Evolutionary conservation across 92 coral and sea anemone species (phyloP).

Genomic region (Zoanthus gigantus): DNA sequence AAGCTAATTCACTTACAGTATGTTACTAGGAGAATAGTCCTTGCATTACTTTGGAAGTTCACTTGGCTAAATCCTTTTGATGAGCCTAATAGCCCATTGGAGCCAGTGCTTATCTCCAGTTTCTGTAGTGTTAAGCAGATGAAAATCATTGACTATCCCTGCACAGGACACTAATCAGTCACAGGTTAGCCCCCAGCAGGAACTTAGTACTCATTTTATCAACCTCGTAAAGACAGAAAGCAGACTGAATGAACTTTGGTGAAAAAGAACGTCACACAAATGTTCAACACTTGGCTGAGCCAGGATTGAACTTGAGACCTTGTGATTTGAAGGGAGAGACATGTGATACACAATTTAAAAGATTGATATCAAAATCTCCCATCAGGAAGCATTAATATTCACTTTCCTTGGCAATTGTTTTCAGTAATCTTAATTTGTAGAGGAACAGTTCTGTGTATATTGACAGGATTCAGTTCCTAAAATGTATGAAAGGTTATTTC

Average conservation of each 20-base stretch:
- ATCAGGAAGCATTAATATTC: constrained; percentile 18
- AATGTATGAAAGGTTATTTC: constrained; percentile 29
- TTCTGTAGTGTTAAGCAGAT: too few relatives aligned
- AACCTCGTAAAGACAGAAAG: not conserved
- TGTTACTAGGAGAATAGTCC: constrained; percentile 14
- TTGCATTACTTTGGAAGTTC: constrained; percentile 16
- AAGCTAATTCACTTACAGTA: not conserved
- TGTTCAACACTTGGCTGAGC: not conserved
- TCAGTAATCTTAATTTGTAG: constrained; percentile 17
- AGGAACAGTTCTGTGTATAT: constrained; percentile 16
- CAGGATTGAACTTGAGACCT: too few relatives aligned
- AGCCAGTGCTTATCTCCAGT: too few relatives aligned
- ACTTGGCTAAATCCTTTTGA: constrained; percentile 18
- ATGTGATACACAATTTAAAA: not conserved
- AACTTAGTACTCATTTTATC: too few relatives aligned
- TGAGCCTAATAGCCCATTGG: not conserved
- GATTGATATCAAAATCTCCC: not conserved
- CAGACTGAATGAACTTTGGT: not conserved
- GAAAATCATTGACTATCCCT: too few relatives aligned
- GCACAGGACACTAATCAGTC: too few relatives aligned
- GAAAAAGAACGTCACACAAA: not conserved
- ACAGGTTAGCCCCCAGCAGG: too few relatives aligned
- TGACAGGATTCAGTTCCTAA: constrained; percentile 19
- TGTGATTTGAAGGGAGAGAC: not conserved
- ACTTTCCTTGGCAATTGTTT: constrained; percentile 17